Conservation (phyloP, 2,113 vertebrate genomes). For the Myrmecobius fasciatus region DNA sequence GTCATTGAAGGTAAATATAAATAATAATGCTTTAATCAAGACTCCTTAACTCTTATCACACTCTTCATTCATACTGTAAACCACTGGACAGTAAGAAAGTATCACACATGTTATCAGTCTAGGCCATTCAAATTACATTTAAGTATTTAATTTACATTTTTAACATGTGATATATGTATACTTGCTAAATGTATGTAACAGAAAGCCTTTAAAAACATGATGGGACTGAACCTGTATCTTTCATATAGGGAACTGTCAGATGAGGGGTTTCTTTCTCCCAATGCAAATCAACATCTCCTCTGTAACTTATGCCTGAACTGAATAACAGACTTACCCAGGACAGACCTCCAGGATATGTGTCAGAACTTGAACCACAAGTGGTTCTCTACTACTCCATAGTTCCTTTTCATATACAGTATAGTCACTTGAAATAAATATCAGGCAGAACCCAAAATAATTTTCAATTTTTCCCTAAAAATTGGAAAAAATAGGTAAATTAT, state of each 20-base stretch:
- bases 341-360: background rate
- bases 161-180: background rate
- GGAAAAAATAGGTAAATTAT: conserved; percentile 35
- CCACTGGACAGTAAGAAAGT: too few relatives aligned
- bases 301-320: background rate
- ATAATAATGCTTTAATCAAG: conserved; percentile 1
- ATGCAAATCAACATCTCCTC: background rate
- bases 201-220: background rate
- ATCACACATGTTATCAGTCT: conserved; percentile 7
- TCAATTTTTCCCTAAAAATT: background rate
- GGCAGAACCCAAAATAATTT: conserved; percentile 28
- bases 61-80: too few relatives aligned
- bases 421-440: conserved; percentile 35
- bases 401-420: conserved; percentile 4
- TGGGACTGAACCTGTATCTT: background rate
- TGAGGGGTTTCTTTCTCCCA: background rate
- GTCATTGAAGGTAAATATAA: conserved; percentile 38
- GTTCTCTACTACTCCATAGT: background rate
- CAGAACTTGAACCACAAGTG: background rate
- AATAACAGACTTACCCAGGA: background rate
- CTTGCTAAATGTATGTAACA: conserved; percentile 45
- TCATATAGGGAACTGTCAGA: background rate
- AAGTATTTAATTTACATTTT: conserved; percentile 1
- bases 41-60: background rate
- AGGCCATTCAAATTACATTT: conserved; percentile 5